phyloP scores from a whole-genome alignment of 2,113 vertebrate species.

The Urocynchramus pylzowi region DNA sequence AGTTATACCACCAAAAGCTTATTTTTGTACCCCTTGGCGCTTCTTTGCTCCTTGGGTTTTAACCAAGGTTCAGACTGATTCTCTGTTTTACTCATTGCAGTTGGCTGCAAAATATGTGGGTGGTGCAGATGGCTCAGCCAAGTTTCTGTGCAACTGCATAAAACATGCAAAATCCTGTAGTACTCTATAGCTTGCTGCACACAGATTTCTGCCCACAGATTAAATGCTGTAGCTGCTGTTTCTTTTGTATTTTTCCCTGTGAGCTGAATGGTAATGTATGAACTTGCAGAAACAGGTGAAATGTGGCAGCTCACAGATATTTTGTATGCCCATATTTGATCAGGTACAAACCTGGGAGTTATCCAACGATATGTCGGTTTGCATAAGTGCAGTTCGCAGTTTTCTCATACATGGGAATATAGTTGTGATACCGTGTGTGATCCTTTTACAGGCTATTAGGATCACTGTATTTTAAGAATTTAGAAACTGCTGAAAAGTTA shows the following conservation, averaged over 20 bases:
- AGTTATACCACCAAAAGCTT: not conserved
- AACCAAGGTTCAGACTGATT: not conserved
- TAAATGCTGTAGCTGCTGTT: not conserved
- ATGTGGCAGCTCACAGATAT: not conserved
- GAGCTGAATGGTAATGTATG: not conserved
- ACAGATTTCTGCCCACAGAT: not conserved
- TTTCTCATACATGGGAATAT: not conserved
- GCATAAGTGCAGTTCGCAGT: not conserved
- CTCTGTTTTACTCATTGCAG: conserved; percentile 58
- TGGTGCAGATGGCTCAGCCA: conserved; percentile 49
- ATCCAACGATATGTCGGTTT: not conserved
- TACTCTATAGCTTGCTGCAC: not conserved
- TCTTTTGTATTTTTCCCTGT: not conserved
- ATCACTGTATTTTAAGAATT: not conserved
- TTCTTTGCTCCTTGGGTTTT: conserved; percentile 34
- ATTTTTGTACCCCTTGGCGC: not conserved
- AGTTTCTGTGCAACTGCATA: not conserved
- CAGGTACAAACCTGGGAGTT: not conserved
- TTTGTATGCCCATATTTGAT: not conserved
- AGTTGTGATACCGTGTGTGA: not conserved
- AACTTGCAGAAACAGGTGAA: not conserved
- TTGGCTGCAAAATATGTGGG: conserved; percentile 19
- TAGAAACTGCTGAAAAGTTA: not conserved
- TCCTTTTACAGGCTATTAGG: not conserved
- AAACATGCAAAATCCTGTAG: not conserved